A percentile compares a stretch with the other conserved stretches of the same genome.
Evolutionary conservation across 1,140 invertebrate genomes (phyloP).

Genomic region (Diabrotica virgifera): DNA sequence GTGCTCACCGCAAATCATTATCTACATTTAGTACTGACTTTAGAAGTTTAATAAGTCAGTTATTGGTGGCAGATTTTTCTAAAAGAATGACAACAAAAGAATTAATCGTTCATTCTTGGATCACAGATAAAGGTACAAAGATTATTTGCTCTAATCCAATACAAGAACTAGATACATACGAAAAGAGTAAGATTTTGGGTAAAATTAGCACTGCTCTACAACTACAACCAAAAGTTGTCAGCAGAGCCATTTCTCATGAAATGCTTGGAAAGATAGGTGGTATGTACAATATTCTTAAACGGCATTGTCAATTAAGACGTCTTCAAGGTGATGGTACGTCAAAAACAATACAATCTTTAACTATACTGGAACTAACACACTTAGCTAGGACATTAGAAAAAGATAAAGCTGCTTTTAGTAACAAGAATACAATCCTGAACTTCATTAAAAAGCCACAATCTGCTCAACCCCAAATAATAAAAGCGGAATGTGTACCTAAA

Average conservation of each 20-base stretch:
- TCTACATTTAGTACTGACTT: slow-evolving; percentile 45
- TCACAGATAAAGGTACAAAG: slow-evolving; percentile 44
- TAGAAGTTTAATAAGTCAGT: slow-evolving; percentile 33
- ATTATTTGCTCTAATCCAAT: slow-evolving; percentile 37
- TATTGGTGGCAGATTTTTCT: slow-evolving; percentile 37
- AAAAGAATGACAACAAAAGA: slow-evolving; percentile 42
- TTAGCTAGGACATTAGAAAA: slow-evolving; percentile 16
- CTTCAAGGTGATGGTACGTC: slow-evolving; percentile 31
- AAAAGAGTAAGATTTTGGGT: slow-evolving; percentile 18
- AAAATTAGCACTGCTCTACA: slow-evolving; percentile 27
- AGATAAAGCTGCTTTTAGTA: slow-evolving; percentile 7
- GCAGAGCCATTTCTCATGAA: slow-evolving; percentile 24
- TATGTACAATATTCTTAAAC: slow-evolving; percentile 41
- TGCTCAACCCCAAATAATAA: not conserved
- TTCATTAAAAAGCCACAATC: not conserved
- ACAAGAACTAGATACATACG: slow-evolving; percentile 32
- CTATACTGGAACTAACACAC: slow-evolving; percentile 19
- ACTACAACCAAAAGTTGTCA: slow-evolving; percentile 20
- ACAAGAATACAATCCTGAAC: not conserved
- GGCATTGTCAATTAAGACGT: slow-evolving; percentile 27
- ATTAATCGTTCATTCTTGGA: slow-evolving; percentile 42
- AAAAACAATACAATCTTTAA: slow-evolving; percentile 19
- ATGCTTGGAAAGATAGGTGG: slow-evolving; percentile 41
- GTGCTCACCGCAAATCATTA: slow-evolving; percentile 50
- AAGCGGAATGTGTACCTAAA: not conserved